Base-by-base conservation (phyloP, 1,140 invertebrate species). In the Brachionus calyciflorus region DNA sequence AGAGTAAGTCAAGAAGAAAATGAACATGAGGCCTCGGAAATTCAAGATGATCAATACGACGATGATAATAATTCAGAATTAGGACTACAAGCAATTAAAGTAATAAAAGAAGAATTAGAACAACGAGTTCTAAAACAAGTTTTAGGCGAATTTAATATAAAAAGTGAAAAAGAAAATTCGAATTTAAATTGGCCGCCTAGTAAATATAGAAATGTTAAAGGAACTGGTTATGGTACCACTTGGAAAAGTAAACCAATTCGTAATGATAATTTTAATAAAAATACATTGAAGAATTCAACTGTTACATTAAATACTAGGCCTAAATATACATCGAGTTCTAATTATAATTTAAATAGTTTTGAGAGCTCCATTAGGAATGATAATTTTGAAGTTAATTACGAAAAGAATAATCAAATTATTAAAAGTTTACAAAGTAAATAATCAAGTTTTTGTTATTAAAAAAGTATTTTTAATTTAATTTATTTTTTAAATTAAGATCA, bases 381-480 rank as follows among this genome's bases (percentile, higher is more conserved):
- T 9, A 10, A 3, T 41, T 65, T 65, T 44, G 40, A 65, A 10
- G 12, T 12, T 44, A 41, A 65, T 44, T 65, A 44, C 28, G 21
- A 26, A 65, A 65, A 65, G 19, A 65, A 65, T 65, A 65, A 65
- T 44, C 17, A 44, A 65, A 44, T 14, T 12, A 14, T 65, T 65
- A 24, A 65, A 44, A 65, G 44, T 26, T 65, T 65, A 65, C 60
- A 65, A 44, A 28, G 60, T 65, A 65, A 63, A n/a, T n/a, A n/a
- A n/a, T n/a, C n/a, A n/a, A n/a, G n/a, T n/a, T n/a, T n/a, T n/a
- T n/a, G n/a, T n/a, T n/a, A 4, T 55, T 53, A 21, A 24, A 21
- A 21, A 17, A 24, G 24, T 19, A 53, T 28, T 28, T 26, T 10
- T 26, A 26, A 26, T 55, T 26, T 55, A 14, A 6, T 17, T 49